phyloP scores from a whole-genome alignment of 1,140 invertebrate genomes.

The Drosophila pruinosa region DNA sequence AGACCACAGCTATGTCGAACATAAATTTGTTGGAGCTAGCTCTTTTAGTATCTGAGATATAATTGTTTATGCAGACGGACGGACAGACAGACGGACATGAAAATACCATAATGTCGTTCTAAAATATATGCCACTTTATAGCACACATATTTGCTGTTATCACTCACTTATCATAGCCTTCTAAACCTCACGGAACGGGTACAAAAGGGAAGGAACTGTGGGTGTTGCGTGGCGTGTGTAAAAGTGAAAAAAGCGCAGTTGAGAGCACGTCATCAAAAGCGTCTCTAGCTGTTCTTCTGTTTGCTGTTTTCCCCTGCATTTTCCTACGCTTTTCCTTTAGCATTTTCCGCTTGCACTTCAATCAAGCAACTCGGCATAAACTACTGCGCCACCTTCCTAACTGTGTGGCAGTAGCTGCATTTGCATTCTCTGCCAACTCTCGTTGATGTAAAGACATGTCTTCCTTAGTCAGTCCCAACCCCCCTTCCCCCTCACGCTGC shows the following conservation, averaged over 20 bases:
- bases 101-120: too few species aligned
- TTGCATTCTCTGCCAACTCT: slow-evolving; percentile 46
- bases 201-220: not conserved
- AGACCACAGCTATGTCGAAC: too few species aligned
- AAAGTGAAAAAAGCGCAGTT: slow-evolving; percentile 75
- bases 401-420: slow-evolving; percentile 26
- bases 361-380: slow-evolving; percentile 20
- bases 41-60: too few species aligned
- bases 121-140: too few species aligned
- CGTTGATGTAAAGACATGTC: slow-evolving; percentile 38
- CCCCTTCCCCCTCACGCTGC: not conserved
- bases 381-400: slow-evolving; percentile 44
- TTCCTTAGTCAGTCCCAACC: not conserved
- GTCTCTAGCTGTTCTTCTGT: slow-evolving; percentile 5
- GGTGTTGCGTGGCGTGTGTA: slow-evolving; percentile 18
- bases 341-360: slow-evolving; percentile 33
- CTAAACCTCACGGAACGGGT: too few species aligned
- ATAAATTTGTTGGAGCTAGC: too few species aligned
- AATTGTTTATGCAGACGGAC: too few species aligned
- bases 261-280: slow-evolving; percentile 66
- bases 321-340: slow-evolving; percentile 9
- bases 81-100: too few species aligned
- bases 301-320: not conserved
- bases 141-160: too few species aligned
- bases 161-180: too few species aligned